Conservation (phyloP, 1,140 invertebrate genomes). For the Ectropis grisescens region DNA sequence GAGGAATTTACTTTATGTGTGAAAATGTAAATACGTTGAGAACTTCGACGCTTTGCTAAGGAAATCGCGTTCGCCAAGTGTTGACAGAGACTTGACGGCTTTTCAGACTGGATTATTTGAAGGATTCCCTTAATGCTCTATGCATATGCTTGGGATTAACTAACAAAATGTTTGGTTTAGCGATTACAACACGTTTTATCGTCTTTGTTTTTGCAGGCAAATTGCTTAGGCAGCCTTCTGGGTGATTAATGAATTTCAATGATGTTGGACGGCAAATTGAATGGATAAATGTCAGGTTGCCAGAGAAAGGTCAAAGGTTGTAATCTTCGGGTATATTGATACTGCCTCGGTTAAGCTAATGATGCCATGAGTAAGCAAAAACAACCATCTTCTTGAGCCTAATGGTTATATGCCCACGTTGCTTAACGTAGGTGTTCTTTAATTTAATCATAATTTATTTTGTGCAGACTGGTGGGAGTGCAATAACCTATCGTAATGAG, state of each 20-base stretch:
- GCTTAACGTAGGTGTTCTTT: no score
- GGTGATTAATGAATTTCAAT: slow-evolving; percentile 18
- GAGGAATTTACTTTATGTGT: slow-evolving; percentile 55
- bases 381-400: no score
- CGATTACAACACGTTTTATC: slow-evolving; percentile 24
- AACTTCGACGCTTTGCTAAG: slow-evolving; percentile 36
- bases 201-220: slow-evolving; percentile 27
- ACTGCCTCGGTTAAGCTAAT: no score
- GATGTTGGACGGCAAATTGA: slow-evolving; percentile 11
- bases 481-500: no score
- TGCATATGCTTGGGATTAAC: slow-evolving; percentile 42
- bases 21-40: slow-evolving; percentile 53
- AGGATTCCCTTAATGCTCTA: slow-evolving; percentile 49
- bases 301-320: slow-evolving; percentile 8
- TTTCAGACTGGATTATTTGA: slow-evolving; percentile 50
- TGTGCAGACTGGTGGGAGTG: no score
- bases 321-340: slow-evolving; percentile 8
- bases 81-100: slow-evolving; percentile 46
- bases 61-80: slow-evolving; percentile 42
- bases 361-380: no score
- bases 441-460: no score
- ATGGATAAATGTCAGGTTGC: slow-evolving; percentile 8
- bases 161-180: slow-evolving; percentile 31
- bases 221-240: slow-evolving; percentile 9
- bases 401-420: no score